A percentile compares a stretch with the other conserved stretches of the same genome.
These are phyloP conservation scores for Neodiprion virginianus DNA, from an alignment of 1,140 invertebrate genomes.

Conservation along the genomic window DNA sequence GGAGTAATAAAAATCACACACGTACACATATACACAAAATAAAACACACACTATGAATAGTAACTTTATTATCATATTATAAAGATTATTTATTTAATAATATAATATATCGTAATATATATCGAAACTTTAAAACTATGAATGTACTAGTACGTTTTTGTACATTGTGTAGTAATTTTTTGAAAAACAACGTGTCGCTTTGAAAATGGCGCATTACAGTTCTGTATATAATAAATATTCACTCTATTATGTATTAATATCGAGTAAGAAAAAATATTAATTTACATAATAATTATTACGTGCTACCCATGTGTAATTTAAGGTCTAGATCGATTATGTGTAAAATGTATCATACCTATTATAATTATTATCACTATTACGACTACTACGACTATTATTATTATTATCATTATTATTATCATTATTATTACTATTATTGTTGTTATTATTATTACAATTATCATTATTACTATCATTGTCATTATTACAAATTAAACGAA, in stretches of 20 bases:
- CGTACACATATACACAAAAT: slow-evolving; percentile 42
- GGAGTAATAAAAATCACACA: slow-evolving; percentile 47
- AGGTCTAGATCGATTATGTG: slow-evolving; percentile 45
- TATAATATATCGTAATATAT: slow-evolving; percentile 34
- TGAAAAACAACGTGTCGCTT: background rate
- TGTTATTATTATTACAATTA: slow-evolving; percentile 6
- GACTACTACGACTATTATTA: slow-evolving; percentile 24
- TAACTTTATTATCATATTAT: slow-evolving; percentile 58
- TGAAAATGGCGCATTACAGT: background rate
- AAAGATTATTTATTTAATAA: slow-evolving; percentile 61
- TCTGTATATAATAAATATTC: slow-evolving; percentile 43
- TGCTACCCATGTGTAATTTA: slow-evolving; percentile 36
- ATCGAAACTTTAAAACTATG: background rate
- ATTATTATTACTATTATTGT: slow-evolving; percentile 31
- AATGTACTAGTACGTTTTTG: slow-evolving; percentile 1
- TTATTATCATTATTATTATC: slow-evolving; percentile 18
- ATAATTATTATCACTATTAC: slow-evolving; percentile 27
- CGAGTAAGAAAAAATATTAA: background rate
- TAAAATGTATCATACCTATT: slow-evolving; percentile 49
- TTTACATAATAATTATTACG: slow-evolving; percentile 14
- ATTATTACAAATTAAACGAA: slow-evolving; percentile 30
- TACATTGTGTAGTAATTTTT: slow-evolving; percentile 8
- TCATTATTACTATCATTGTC: background rate
- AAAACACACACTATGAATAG: slow-evolving; percentile 32
- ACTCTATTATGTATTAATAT: slow-evolving; percentile 4